Evolutionary conservation across 2,113 vertebrate species (phyloP), one percentile per base, ranked within the genome.

Genomic region (Cyanoramphus novaezelandiae): DNA sequence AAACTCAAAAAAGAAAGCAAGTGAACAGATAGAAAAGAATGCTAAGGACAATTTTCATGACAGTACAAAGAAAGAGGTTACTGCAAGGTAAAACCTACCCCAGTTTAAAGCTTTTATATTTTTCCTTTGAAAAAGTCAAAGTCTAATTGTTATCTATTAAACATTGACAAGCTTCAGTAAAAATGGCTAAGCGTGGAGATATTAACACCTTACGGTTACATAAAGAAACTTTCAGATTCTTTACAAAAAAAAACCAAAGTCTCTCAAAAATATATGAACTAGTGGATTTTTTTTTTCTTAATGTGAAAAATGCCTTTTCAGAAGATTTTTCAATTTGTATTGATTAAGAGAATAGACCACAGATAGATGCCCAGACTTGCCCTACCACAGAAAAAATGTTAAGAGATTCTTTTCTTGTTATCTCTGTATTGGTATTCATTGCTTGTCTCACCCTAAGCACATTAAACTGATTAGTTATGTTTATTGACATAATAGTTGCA

Each of bases 401-500:
- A 35, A 94, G 17, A 49, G 6, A 39, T 63, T 68, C 9, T 6
- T 64, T 87, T 57, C 13, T 69, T 88, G 7, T 86, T 95, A 91
- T 93, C 41, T 93, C 62, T 87, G 7, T 47, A 78, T 97, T 97
- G 82, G 55, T 92, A 96, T 97, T 95, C 95, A 76, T 20, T 77
- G 25, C 44, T 87, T 78, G 86, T 86, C 47, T 90, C 76, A 90
- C 64, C 31, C 90, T 94, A 92, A 97, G 92, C 92, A 85, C 74
- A 78, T 95, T 97, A 97, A 86, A 95, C 86, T 92, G 92, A 97
- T 97, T 97, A 97, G 47, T 43, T 93, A 31, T 97, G 74, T 96
- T 97, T 98, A 97, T 96, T 97, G 94, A 96, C 93, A 96, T 94
- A 97, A 97, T 94, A 96, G 91, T 93, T 97, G 94, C 90, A 94